Conservation (phyloP, 2,113 vertebrate genomes). For the Anoplopoma fimbria region DNA sequence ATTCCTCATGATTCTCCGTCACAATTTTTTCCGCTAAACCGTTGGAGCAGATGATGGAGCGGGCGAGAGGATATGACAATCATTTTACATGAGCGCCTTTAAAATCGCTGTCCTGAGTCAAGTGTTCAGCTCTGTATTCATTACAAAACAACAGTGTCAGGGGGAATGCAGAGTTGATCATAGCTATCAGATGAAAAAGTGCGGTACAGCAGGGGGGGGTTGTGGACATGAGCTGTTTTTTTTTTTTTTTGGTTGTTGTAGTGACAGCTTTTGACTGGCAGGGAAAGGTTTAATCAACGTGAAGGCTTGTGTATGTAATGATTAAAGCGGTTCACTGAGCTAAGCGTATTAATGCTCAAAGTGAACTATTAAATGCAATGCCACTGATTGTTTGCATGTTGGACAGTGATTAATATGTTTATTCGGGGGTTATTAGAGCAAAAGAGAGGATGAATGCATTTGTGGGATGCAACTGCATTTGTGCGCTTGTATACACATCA, state of each 20-base stretch:
- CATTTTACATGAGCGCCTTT: conserved; percentile 47
- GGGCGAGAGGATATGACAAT: conserved; percentile 20
- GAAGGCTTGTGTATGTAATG: conserved; percentile 24
- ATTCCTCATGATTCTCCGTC: conserved; percentile 2
- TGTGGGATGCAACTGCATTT: background rate
- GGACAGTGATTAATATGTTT: conserved; percentile 38
- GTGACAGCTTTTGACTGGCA: conserved; percentile 49
- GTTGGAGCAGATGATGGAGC: conserved; percentile 39
- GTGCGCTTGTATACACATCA: background rate
- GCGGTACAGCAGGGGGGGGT: conserved; percentile 30
- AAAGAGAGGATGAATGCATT: background rate
- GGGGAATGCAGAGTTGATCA: conserved; percentile 52
- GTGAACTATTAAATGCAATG: conserved; percentile 10
- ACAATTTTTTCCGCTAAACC: background rate
- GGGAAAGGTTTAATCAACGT: conserved; percentile 48
- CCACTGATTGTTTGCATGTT: conserved; percentile 1
- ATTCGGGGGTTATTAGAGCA: conserved; percentile 22
- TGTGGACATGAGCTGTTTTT: conserved; percentile 39
- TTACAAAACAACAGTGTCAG: conserved; percentile 55
- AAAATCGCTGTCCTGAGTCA: conserved; percentile 38
- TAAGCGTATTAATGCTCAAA: conserved; percentile 17
- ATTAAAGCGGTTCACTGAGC: conserved; percentile 26
- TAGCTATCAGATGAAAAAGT: conserved; percentile 58
- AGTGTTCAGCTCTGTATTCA: conserved; percentile 39
- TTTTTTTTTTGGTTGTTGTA: conserved; percentile 5